phyloP scores from a whole-genome alignment of 2,113 vertebrate species.

The Eolophus roseicapilla region DNA sequence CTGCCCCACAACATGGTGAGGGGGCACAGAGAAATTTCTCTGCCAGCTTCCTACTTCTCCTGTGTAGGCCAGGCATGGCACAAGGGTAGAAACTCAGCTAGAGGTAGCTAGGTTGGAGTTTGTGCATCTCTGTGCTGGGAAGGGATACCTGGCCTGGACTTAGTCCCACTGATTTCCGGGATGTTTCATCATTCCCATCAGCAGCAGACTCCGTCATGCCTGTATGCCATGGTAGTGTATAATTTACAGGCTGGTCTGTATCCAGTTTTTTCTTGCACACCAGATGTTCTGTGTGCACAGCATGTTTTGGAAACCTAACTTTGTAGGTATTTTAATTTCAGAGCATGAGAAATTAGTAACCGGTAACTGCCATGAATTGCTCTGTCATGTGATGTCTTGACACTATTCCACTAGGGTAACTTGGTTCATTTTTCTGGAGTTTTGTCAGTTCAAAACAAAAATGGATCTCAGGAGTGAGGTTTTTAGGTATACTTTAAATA shows the following conservation, averaged over 20 bases:
- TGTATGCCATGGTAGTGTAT: background rate
- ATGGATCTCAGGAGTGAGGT: background rate
- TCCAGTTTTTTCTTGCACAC: rapidly evolving
- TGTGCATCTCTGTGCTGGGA: background rate
- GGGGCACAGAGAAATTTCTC: background rate
- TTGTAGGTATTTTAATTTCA: background rate
- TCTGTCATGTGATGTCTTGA: background rate
- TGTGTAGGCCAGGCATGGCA: background rate
- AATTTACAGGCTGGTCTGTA: background rate
- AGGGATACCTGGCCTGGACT: background rate
- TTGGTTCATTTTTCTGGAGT: background rate
- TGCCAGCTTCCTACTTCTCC: background rate
- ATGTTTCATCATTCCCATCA: rapidly evolving
- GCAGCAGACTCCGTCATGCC: background rate
- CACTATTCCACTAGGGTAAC: background rate
- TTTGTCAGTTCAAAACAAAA: background rate
- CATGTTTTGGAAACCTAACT: background rate
- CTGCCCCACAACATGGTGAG: rapidly evolving
- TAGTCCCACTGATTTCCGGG: background rate
- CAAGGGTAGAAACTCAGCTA: background rate
- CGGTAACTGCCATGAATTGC: background rate
- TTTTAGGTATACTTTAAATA: background rate
- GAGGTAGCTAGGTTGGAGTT: background rate
- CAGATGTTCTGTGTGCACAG: background rate
- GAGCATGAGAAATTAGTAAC: background rate